Evolutionary conservation across 2,113 vertebrate species (phyloP), one percentile per base, ranked within the genome.

Genomic region (Parotia lawesii): DNA sequence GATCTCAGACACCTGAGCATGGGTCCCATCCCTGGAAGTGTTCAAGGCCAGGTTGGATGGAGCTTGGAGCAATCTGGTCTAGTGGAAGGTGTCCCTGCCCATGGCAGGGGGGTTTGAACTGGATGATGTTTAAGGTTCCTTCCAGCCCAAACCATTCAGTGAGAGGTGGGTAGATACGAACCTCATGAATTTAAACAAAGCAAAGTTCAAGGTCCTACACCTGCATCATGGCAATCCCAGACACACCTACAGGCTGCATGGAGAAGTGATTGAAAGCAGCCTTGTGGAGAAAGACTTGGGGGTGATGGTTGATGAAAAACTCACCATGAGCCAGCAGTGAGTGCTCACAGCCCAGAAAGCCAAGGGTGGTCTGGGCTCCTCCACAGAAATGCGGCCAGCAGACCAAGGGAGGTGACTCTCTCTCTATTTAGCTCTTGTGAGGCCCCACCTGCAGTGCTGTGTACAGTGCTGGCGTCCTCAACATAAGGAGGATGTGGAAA

Each of bases 171-270:
- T 44, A 9, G 16, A 6, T 6, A 11, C 4, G 28, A 66, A 4
- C 23, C 20, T 58, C 51, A 18, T 38, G 33, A 74, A 66, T 38
- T 81, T 51, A 24, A 58, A 25, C 44, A 44, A 50, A 73, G 33
- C 27, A 13, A 73, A 66, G 38, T 66, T 42, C 60, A 73, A 51
- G 45, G 37, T 50, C 58, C 51, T 37, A 7, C 20, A 28, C 27
- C 28, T 25, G 37, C 2, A 0, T 28, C 0, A 0, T 10, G 4
- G n/a, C 51, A 38, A n/a, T 45, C 23, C 38, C 76, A 73, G 69
- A 38, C 86, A 66, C 76, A 45, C n/a, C 45, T 40, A 51, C 23
- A 38, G 51, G 23, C 2, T 51, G 47, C 7, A 29, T 23, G 31
- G 48, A 61, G 65, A 70, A 17, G 4, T 14, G 33, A 17, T 2